Conservation (phyloP, 2,888 invertebrate genomes). For the Spodoptera exigua region DNA sequence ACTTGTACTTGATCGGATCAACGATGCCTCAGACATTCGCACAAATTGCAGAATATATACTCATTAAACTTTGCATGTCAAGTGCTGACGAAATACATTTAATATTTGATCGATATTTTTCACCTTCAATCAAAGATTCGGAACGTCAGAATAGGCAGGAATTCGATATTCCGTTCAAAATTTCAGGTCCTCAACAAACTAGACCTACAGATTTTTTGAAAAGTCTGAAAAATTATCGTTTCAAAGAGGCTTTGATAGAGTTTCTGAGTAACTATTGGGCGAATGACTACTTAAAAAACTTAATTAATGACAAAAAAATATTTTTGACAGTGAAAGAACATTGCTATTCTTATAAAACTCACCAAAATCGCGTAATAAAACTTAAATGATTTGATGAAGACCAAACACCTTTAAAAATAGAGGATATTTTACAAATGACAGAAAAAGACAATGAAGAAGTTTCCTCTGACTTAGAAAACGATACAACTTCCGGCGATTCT, state of each 20-base stretch:
- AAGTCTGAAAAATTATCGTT: slow-evolving; percentile 45
- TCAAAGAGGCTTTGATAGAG: slow-evolving; percentile 48
- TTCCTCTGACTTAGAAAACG: too few relatives aligned
- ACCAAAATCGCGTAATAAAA: slow-evolving; percentile 26
- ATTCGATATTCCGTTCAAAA: slow-evolving; percentile 31
- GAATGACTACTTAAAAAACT: background rate
- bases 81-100: slow-evolving; percentile 45
- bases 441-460: too few relatives aligned
- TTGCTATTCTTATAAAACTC: too few relatives aligned
- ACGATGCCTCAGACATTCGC: slow-evolving; percentile 2
- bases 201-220: slow-evolving; percentile 35
- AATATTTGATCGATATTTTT: too few relatives aligned
- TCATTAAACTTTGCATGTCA: slow-evolving; percentile 35
- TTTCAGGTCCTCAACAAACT: slow-evolving; percentile 60
- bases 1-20: slow-evolving; percentile 1
- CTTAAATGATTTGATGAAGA: too few relatives aligned
- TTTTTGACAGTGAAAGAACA: slow-evolving; percentile 1
- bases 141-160: slow-evolving; percentile 41
- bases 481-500: too few relatives aligned
- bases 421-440: too few relatives aligned
- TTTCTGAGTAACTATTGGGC: slow-evolving; percentile 33
- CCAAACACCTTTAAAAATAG: too few relatives aligned
- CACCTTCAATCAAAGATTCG: slow-evolving; percentile 68
- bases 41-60: slow-evolving; percentile 5
- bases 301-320: background rate